phyloP scores from a whole-genome alignment of 1,140 invertebrate species.

The Drosophila tani region DNA sequence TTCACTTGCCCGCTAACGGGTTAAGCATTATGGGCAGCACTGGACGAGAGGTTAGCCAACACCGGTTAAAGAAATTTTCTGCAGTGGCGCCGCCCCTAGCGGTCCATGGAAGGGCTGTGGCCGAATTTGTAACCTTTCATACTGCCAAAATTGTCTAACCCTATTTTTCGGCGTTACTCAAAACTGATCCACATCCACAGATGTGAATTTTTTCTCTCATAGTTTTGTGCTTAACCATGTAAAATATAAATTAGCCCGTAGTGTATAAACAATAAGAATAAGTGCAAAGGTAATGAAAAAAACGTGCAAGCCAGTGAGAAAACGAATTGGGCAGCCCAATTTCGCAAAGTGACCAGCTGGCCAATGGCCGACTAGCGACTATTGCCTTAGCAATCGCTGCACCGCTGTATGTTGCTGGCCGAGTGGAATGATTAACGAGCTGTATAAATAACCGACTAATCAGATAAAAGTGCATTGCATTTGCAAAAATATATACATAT shows the following conservation, averaged over 20 bases:
- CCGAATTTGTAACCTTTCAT: no score
- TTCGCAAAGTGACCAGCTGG: conserved; percentile 31
- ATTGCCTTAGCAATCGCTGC: neutral
- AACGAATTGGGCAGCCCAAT: neutral
- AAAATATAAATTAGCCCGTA: conserved; percentile 73
- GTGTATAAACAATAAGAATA: conserved; percentile 75
- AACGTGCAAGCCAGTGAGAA: conserved; percentile 1
- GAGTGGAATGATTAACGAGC: conserved; percentile 20
- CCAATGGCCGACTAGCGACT: conserved; percentile 25
- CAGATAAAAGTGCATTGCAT: conserved; percentile 52
- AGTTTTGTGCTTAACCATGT: conserved; percentile 79
- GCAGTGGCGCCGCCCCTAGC: neutral
- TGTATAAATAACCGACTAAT: conserved; percentile 43
- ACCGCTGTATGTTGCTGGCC: neutral
- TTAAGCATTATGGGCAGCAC: conserved; percentile 22
- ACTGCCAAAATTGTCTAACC: conserved; percentile 50
- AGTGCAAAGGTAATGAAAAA: conserved; percentile 72
- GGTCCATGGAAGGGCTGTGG: no score
- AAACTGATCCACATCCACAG: conserved; percentile 27
- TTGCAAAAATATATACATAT: conserved; percentile 40
- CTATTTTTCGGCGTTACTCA: conserved; percentile 62
- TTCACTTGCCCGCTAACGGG: neutral
- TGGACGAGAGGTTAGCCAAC: neutral
- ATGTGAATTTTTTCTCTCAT: conserved; percentile 81
- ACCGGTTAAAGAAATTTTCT: neutral